Base-by-base conservation (phyloP, 23 tunicate species). In the Styela clava region DNA sequence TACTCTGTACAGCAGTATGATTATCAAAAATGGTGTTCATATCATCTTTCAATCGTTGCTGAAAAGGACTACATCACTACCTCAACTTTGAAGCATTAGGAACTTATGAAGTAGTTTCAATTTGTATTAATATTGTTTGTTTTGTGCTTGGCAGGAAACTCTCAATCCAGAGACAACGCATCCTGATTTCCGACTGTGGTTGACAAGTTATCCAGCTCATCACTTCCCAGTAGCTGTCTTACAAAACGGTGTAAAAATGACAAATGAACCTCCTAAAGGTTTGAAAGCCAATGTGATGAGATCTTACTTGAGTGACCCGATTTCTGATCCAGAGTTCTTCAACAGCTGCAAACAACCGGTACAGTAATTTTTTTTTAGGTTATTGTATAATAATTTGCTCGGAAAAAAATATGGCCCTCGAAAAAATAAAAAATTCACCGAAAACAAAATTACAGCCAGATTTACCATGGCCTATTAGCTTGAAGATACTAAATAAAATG, bases 221-320 rank as follows among this genome's bases (percentile, higher is more conserved):
- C 86, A 27, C 33, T 93, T 93, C 77, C 98, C 98, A 24, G 99
- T 95, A 1, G 81, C 99, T 12, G 99, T 95, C 31, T 64, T 95
- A 21, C 99, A 95, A 69, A 95, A 95, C 74, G 96, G 99, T 9
- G 99, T 95, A 12, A 95, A 95, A 63, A 95, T 95, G 99, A 95
- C 99, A 51, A 95, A 95, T 65, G 99, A 95, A 64, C 95, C 99
- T 32, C 99, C 99, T 12, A 86, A 84, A 76, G 99, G 99, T 67
- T 63, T 95, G 79, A 90, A 90, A 34, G 88, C 96, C 30, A 95
- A 95, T 69, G 84, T 95, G 24, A 52, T 86, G 79, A 78, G 96
- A 74, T 95, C 99, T 33, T 95, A 95, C 61, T 80, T 95, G 63
- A 89, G 95, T 63, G 99, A 95, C 79, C 99, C 99, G 0, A 90